These are phyloP conservation scores for Crypturellus undulatus DNA, from an alignment of 2,113 vertebrate species.

Conservation along the genomic window DNA sequence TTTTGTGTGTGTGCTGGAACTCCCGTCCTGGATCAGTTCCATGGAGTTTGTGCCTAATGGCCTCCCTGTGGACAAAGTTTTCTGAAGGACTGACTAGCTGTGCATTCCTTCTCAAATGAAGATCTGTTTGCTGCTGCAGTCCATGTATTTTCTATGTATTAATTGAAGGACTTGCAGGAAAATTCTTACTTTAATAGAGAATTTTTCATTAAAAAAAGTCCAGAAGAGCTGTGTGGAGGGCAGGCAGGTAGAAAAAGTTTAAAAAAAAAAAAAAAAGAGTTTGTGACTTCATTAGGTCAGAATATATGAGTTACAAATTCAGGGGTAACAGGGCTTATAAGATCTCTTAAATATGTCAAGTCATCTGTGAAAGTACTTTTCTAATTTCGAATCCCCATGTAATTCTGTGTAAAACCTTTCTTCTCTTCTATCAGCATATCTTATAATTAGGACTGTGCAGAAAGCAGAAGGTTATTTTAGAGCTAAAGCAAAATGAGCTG, in stretches of 20 bases:
- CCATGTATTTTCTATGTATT: too few species aligned
- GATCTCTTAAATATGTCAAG: not conserved
- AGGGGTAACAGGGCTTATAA: not conserved
- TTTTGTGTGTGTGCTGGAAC: too few species aligned
- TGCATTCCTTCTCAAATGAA: not conserved
- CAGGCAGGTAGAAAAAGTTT: too few species aligned
- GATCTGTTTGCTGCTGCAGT: not conserved
- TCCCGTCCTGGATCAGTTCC: not conserved
- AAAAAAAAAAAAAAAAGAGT: not conserved
- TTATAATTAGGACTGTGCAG: not conserved
- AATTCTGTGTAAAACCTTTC: not conserved
- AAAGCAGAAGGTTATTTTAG: not conserved
- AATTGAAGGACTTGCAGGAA: not conserved
- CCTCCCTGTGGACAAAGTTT: not conserved
- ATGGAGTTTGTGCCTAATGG: not conserved
- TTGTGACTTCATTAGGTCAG: not conserved
- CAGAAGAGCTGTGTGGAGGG: too few species aligned
- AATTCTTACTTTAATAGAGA: not conserved
- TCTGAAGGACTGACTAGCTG: not conserved
- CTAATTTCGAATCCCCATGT: not conserved
- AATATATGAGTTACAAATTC: not conserved
- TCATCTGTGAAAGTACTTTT: not conserved
- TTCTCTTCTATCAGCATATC: not conserved
- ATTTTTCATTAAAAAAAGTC: too few species aligned
- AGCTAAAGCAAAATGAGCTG: not conserved